phyloP scores from a whole-genome alignment of 2,888 invertebrate genomes.

The Sarcophaga variegata region DNA sequence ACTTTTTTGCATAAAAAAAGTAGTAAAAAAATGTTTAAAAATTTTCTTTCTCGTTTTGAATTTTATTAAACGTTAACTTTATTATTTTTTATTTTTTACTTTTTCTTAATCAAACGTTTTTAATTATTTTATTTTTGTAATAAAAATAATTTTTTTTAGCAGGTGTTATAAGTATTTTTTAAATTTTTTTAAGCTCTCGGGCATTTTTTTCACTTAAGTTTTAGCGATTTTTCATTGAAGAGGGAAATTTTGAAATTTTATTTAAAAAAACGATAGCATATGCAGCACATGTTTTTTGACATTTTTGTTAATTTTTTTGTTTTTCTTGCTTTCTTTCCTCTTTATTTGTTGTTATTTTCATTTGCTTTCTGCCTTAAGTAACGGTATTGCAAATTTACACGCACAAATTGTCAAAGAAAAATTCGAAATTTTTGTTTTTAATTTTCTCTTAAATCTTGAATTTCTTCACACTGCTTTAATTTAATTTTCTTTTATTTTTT shows the following conservation, averaged over 20 bases:
- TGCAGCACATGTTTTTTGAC: constrained; percentile 69
- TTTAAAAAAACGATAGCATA: constrained; percentile 35
- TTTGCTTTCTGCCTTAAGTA: constrained; percentile 65
- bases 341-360: constrained; percentile 38
- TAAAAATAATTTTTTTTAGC: constrained; percentile 27
- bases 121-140: not conserved
- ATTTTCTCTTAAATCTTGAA: too few relatives aligned
- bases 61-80: not conserved
- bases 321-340: constrained; percentile 12
- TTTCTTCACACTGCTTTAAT: not conserved
- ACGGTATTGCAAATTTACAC: constrained; percentile 67
- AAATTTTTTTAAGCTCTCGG: not conserved
- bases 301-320: constrained; percentile 47
- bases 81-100: not conserved
- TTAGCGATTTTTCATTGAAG: not conserved
- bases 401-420: constrained; percentile 57
- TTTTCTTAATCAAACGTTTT: constrained; percentile 23
- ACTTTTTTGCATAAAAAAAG: constrained; percentile 69
- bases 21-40: constrained; percentile 63
- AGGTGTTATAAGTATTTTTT: not conserved
- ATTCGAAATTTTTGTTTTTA: too few relatives aligned
- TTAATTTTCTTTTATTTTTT: constrained; percentile 7
- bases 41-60: constrained; percentile 27
- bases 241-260: constrained; percentile 54
- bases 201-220: constrained; percentile 16